Evolutionary conservation across 2,888 invertebrate species (phyloP).

Genomic region (Tribolium freemani): DNA sequence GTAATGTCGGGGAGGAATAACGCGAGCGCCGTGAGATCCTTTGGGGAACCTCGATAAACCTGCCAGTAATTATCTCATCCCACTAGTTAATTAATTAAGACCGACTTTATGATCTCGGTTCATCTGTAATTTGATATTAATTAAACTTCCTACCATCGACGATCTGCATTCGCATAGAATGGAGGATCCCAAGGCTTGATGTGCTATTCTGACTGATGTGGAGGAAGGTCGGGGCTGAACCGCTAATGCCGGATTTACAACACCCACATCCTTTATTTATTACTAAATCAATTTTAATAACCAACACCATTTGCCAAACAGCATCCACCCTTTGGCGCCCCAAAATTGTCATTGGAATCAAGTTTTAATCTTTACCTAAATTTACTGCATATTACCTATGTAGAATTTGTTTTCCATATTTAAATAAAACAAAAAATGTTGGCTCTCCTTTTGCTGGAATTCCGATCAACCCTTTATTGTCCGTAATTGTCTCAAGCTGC

Average conservation of each 20-base stretch:
- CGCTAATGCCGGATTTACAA: slow-evolving; percentile 23
- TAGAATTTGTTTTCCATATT: too few species aligned
- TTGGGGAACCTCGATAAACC: slow-evolving; percentile 39
- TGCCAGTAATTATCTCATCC: slow-evolving; percentile 46
- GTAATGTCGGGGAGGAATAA: slow-evolving; percentile 22
- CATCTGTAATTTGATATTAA: slow-evolving; percentile 51
- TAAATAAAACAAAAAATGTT: too few species aligned
- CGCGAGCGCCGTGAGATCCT: slow-evolving; percentile 24
- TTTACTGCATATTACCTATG: too few species aligned
- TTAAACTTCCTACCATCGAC: slow-evolving; percentile 43
- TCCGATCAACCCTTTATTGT: neutral
- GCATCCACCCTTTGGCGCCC: too few species aligned
- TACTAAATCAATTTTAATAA: slow-evolving; percentile 37
- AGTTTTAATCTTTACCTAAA: too few species aligned
- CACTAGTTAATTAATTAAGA: slow-evolving; percentile 49
- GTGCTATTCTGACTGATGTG: slow-evolving; percentile 31
- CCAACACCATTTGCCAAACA: slow-evolving; percentile 3
- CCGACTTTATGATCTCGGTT: slow-evolving; percentile 47
- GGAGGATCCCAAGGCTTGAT: neutral
- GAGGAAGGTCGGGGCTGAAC: slow-evolving; percentile 12
- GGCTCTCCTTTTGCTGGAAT: neutral
- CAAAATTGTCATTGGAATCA: too few species aligned
- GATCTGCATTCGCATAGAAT: slow-evolving; percentile 31
- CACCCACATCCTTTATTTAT: slow-evolving; percentile 27
- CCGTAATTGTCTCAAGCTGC: neutral